These are phyloP conservation scores for Sebastes iracundus DNA, from an alignment of 2,797 vertebrate species.

Conservation along the genomic window DNA sequence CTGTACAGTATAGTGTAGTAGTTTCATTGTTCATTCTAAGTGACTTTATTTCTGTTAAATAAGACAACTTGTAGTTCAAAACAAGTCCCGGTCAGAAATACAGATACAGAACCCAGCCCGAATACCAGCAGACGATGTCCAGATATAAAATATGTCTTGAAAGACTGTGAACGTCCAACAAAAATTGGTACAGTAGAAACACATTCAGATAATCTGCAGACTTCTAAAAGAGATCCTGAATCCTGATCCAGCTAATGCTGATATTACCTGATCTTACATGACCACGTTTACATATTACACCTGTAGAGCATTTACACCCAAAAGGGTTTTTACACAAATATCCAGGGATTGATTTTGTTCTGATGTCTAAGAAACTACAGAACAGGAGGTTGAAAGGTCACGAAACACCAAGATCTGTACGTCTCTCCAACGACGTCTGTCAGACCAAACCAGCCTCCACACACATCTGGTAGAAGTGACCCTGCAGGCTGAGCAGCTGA, in stretches of 20 bases:
- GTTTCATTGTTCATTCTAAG: not conserved
- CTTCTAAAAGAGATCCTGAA: too few relatives aligned
- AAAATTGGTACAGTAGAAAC: not conserved
- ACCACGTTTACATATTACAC: too few relatives aligned
- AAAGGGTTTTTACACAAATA: not conserved
- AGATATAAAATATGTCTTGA: not conserved
- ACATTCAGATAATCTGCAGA: not conserved
- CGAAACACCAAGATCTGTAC: not conserved
- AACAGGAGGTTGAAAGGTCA: too few relatives aligned
- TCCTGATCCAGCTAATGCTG: not conserved
- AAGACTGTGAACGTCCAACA: too few relatives aligned
- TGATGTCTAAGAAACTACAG: not conserved
- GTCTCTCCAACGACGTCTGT: not conserved
- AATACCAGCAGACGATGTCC: not conserved
- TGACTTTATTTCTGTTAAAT: not conserved
- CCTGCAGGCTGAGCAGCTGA: conserved; percentile 78
- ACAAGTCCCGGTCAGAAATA: not conserved
- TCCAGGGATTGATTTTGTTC: not conserved
- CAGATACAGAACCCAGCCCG: not conserved
- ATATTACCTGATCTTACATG: not conserved
- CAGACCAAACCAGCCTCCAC: conserved; percentile 82
- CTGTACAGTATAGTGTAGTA: too few relatives aligned
- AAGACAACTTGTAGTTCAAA: not conserved
- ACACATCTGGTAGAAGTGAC: conserved; percentile 86
- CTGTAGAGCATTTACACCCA: not conserved